Base-by-base conservation (phyloP, 1,140 invertebrate species). In the Pseudachorutes palmiensis region DNA sequence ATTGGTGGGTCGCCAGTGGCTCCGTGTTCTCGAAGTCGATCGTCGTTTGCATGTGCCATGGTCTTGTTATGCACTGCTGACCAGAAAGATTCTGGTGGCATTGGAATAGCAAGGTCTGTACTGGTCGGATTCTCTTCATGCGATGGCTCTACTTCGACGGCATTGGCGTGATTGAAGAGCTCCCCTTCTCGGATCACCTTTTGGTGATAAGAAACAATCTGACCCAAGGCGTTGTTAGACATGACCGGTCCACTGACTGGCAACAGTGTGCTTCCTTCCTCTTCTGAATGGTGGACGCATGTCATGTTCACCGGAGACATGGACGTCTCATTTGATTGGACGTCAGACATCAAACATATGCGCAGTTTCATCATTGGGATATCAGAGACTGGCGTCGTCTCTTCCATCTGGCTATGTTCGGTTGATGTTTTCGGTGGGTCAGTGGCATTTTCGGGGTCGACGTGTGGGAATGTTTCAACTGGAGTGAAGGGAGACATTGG, bases 51-150 rank as follows among this genome's bases (percentile, higher is more conserved):
- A 36, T 63, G 62, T 28, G 32, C 51, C 59, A 29, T 58, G 9
- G 60, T 58, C 29, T 70, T 67, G 31, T 67, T 61, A 26, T 62
- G 29, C 12, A 70, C 24, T 22, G 60, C 62, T n/a, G 48, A 24
- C 51, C 67, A 58, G 45, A 65, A 64, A 5, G 32, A 59, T 32
- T 68, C 30, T n/a, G 62, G 51, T 24, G 67, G 51, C 9, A 65
- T 61, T 26, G 36, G 62, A 32, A 57, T 57, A 12, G 65, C 24
- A n/a, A n/a, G 16, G 3, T 36, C 45, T 26, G 49, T 68, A 58
- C 57, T 30, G 55, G 28, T 62, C 24, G 45, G 26, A 49, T 65
- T 65, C 36, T 22, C 36, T 9, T 22, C 36, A 9, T 9, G 9
- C 32, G 33, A 14, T 9, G 62, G 31, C 51, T 55, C 51, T 5